These are phyloP conservation scores for Helostoma temminkii DNA, from an alignment of 2,797 vertebrate genomes.

Conservation along the genomic window DNA sequence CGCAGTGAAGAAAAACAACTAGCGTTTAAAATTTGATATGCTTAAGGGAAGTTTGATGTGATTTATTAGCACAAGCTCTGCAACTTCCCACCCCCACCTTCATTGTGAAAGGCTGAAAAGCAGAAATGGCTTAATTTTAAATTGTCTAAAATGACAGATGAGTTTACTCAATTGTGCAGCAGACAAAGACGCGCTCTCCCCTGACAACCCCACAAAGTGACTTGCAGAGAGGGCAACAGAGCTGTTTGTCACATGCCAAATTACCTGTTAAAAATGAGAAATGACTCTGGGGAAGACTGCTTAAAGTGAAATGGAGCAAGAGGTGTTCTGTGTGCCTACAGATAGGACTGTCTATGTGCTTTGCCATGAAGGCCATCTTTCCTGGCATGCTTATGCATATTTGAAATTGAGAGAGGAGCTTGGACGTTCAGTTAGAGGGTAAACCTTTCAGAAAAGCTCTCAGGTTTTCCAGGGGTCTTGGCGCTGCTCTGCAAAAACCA, in stretches of 20 bases:
- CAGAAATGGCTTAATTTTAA: conserved; percentile 67
- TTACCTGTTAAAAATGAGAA: conserved; percentile 73
- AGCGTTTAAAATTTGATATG: background rate
- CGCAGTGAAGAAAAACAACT: background rate
- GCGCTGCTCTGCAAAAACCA: conserved; percentile 52
- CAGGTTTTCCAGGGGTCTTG: conserved; percentile 60
- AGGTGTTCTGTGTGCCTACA: conserved; percentile 20
- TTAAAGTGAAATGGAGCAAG: background rate
- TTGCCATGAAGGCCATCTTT: conserved; percentile 43
- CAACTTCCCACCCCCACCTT: conserved; percentile 52
- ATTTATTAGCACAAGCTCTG: conserved; percentile 63
- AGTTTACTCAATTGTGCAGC: conserved; percentile 73
- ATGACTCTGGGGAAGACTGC: conserved; percentile 49
- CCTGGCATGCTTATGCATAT: conserved; percentile 47
- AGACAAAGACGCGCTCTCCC: conserved; percentile 75
- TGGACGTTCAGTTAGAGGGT: conserved; percentile 44
- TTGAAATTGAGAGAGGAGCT: conserved; percentile 51
- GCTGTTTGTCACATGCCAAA: conserved; percentile 76
- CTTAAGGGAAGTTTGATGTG: conserved; percentile 14
- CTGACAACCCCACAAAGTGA: conserved; percentile 72
- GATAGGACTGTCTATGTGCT: conserved; percentile 17
- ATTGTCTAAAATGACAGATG: conserved; percentile 78
- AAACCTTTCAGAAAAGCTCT: conserved; percentile 64
- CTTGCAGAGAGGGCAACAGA: conserved; percentile 49
- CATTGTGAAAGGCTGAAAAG: conserved; percentile 71